Conservation (phyloP, 1,140 invertebrate genomes). For the Drosophila ficusphila region DNA sequence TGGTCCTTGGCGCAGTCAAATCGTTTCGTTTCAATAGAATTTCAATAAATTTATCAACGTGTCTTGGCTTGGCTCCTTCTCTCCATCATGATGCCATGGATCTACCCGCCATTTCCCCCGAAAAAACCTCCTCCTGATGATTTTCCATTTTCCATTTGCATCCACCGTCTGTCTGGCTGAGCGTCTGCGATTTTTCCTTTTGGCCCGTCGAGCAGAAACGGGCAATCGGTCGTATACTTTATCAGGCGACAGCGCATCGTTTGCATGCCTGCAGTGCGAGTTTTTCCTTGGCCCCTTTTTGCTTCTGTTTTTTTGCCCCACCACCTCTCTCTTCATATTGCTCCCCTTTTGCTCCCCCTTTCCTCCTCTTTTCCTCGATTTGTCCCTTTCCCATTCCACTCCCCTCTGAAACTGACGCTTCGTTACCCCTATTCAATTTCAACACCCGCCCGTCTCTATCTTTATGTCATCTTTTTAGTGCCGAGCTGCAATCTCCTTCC, state of each 20-base stretch:
- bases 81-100: slow-evolving; percentile 23
- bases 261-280: slow-evolving; percentile 62
- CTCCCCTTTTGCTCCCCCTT: background rate
- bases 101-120: background rate
- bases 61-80: slow-evolving; percentile 7
- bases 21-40: slow-evolving; percentile 82
- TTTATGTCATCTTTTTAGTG: slow-evolving; percentile 80
- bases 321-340: too few relatives aligned
- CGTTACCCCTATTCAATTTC: slow-evolving; percentile 74
- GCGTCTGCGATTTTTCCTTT: slow-evolving; percentile 45
- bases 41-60: slow-evolving; percentile 82
- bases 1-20: slow-evolving; percentile 61
- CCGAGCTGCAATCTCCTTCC: slow-evolving; percentile 52
- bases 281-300: slow-evolving; percentile 3
- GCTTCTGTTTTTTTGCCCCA: background rate
- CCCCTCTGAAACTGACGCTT: slow-evolving; percentile 22
- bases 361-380: background rate
- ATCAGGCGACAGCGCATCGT: slow-evolving; percentile 49
- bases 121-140: background rate
- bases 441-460: slow-evolving; percentile 69
- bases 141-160: slow-evolving; percentile 38
- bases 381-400: background rate
- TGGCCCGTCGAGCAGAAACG: slow-evolving; percentile 46
- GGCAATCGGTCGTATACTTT: slow-evolving; percentile 71
- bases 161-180: slow-evolving; percentile 33